phyloP scores from a whole-genome alignment of 2,113 vertebrate genomes.

The Caretta caretta region DNA sequence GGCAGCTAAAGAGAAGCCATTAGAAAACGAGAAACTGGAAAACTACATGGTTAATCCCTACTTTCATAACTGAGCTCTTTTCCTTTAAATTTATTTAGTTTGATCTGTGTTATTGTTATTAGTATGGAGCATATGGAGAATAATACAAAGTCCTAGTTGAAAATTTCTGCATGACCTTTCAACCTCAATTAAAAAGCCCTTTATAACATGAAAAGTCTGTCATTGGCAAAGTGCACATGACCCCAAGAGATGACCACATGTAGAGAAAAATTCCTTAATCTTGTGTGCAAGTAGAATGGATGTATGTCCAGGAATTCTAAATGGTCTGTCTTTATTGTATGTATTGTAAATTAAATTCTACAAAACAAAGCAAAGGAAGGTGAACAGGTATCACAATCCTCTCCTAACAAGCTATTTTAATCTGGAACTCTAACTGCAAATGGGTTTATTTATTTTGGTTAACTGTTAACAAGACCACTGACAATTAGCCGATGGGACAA shows the following conservation, averaged over 20 bases:
- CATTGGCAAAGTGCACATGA: not conserved
- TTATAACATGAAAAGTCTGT: no score
- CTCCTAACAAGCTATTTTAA: not conserved
- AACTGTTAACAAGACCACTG: not conserved
- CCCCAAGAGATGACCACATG: not conserved
- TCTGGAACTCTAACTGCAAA: not conserved
- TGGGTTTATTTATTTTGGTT: not conserved
- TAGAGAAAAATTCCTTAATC: not conserved
- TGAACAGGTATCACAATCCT: not conserved
- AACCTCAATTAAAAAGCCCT: not conserved
- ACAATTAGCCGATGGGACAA: conserved; percentile 21
- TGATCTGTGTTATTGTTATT: not conserved
- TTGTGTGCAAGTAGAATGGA: not conserved
- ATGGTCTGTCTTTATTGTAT: not conserved
- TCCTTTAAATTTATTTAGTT: not conserved
- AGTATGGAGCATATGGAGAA: not conserved
- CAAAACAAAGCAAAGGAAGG: not conserved
- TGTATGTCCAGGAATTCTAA: not conserved
- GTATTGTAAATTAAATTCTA: not conserved
- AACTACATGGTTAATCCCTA: not conserved
- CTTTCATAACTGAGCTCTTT: not conserved
- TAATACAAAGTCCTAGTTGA: not conserved
- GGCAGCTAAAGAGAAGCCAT: not conserved
- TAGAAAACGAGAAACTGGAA: not conserved
- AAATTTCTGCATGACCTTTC: not conserved